Base-by-base conservation (phyloP, 2,113 vertebrate genomes). In the Orientallactaga bullata region DNA sequence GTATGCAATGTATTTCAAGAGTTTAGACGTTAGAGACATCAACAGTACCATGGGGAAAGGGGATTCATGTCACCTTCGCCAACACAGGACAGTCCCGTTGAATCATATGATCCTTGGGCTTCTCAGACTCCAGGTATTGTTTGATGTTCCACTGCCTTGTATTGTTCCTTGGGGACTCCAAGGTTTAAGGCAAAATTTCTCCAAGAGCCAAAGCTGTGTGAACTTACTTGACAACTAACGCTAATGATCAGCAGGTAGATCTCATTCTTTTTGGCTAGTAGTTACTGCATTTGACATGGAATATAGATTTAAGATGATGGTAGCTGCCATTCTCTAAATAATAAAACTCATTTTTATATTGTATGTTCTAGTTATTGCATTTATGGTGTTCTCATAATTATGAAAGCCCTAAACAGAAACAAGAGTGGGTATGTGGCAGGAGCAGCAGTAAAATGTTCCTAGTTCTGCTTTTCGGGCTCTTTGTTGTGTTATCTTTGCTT, bases 1-100 rank as follows among this genome's bases (percentile, higher is more conserved):
- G 37, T 61, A 91, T 32, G 30, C 20, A 63, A 4, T 65, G 26
- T 65, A 35, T 90, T 94, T 96, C 66, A 77, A 68, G 91, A 79
- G 32, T n/a, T 68, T 10, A 86, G 89, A 77, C 69, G 11, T 66
- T 87, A 72, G 23, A 21, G 78, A 65, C 28, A 94, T 92, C 61
- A 91, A 51, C 17, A 61, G 26, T 21, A 73, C 24, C 71, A 37
- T 20, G n/a, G 72, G 78, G 42, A 66, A 84, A 35, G 72, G 61
- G 39, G 55, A 72, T 91, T 91, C 32, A 63, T 81, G 60, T 47
- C 10, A 35, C 4, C 17, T 77, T 58, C 84, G 76, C 30, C 71
- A 87, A 65, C 20, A 88, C 11, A 47, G 5, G 71, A 47, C 37
- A 90, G 32, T 21, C 68, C 2, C 16, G 20, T 95, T 74, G 71